These are phyloP conservation scores for Andricus quercusramuli DNA, from an alignment of 2,888 invertebrate genomes.

Conservation along the genomic window DNA sequence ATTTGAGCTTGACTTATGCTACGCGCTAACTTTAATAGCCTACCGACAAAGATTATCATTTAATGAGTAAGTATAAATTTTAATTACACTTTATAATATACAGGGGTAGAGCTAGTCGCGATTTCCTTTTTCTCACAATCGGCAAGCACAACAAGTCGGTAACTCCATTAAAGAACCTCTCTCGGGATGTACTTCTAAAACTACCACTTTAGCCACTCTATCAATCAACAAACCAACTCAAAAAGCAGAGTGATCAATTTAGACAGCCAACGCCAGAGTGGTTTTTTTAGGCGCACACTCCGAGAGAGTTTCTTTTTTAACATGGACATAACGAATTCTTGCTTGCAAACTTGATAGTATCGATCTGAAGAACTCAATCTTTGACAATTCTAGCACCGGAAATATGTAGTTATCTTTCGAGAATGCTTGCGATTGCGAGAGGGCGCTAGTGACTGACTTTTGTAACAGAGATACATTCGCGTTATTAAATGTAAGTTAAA, in stretches of 20 bases:
- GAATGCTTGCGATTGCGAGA: slow-evolving; percentile 27
- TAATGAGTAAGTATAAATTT: slow-evolving; percentile 75
- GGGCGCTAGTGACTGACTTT: slow-evolving; percentile 20
- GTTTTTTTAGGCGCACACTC: too few species aligned
- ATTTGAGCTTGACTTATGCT: slow-evolving; percentile 76
- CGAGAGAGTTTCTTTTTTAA: too few species aligned
- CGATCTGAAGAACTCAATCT: neutral
- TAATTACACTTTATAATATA: slow-evolving; percentile 76
- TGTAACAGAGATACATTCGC: slow-evolving; percentile 39
- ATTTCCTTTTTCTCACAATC: slow-evolving; percentile 45
- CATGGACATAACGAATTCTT: too few species aligned
- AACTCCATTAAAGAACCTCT: too few species aligned
- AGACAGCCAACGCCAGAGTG: too few species aligned
- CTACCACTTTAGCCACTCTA: too few species aligned
- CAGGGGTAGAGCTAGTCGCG: slow-evolving; percentile 61
- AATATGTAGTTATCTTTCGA: slow-evolving; percentile 15
- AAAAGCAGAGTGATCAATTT: too few species aligned
- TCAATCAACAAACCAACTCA: too few species aligned
- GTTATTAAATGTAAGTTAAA: slow-evolving; percentile 36
- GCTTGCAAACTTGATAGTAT: neutral
- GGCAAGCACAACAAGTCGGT: slow-evolving; percentile 28
- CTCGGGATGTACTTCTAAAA: too few species aligned
- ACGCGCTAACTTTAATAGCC: slow-evolving; percentile 71
- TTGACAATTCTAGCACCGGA: slow-evolving; percentile 32
- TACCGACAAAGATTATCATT: slow-evolving; percentile 72